These are phyloP conservation scores for Ivindomyrus marchei DNA, from an alignment of 2,113 vertebrate species.

Conservation along the genomic window DNA sequence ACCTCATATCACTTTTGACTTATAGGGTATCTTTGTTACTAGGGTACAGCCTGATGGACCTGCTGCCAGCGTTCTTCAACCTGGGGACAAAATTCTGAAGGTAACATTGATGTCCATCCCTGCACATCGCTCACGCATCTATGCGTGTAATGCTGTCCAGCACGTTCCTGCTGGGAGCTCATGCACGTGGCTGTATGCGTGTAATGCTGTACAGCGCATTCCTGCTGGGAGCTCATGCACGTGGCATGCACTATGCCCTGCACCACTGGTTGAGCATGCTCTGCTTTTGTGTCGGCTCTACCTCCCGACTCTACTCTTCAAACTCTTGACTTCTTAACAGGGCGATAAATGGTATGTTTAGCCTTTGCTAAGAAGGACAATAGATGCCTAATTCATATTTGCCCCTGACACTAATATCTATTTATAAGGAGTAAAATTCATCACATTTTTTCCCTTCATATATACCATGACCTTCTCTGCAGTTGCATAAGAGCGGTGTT, in stretches of 20 bases:
- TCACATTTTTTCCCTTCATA: background rate
- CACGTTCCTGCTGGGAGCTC: constrained; percentile 34
- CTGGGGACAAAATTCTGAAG: constrained; percentile 98
- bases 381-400: background rate
- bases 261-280: constrained; percentile 32
- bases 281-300: constrained; percentile 17
- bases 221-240: constrained; percentile 41
- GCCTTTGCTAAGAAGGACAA: background rate
- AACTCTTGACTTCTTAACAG: background rate
- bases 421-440: background rate
- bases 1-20: constrained; percentile 99
- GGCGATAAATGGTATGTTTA: background rate
- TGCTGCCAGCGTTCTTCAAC: constrained; percentile 82
- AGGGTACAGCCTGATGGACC: constrained; percentile 99
- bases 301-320: background rate
- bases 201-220: constrained; percentile 20
- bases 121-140: constrained; percentile 31
- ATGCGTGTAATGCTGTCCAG: constrained; percentile 19
- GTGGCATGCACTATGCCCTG: constrained; percentile 33
- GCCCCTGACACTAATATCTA: background rate
- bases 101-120: constrained; percentile 58
- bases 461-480: background rate
- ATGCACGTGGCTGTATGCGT: constrained; percentile 18
- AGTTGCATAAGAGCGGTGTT: background rate
- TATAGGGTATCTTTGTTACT: constrained; percentile 99